phyloP scores from a whole-genome alignment of 2,888 invertebrate genomes.

The Chymomyza procnemis region DNA sequence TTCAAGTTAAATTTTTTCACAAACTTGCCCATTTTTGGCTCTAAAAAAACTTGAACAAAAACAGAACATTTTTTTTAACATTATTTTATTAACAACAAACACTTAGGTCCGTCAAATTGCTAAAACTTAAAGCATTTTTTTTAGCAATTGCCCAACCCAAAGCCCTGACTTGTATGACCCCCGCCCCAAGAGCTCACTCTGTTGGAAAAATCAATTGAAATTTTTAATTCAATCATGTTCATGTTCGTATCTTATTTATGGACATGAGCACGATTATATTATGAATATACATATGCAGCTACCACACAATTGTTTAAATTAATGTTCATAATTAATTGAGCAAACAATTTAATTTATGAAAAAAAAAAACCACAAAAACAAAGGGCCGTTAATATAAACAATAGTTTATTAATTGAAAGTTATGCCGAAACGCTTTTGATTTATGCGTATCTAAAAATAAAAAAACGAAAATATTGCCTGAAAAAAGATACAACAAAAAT shows the following conservation, averaged over 20 bases:
- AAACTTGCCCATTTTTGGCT: too few relatives aligned
- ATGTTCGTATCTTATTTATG: too few relatives aligned
- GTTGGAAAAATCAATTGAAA: neutral
- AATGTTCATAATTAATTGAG: slow-evolving; percentile 55
- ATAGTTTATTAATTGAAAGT: slow-evolving; percentile 70
- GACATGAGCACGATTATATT: neutral
- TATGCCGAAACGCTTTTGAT: slow-evolving; percentile 52
- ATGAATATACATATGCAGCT: neutral
- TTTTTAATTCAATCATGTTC: neutral
- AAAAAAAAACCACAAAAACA: neutral
- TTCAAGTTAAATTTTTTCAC: too few relatives aligned
- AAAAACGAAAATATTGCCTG: slow-evolving; percentile 6
- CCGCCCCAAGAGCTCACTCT: neutral
- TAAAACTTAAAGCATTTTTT: too few relatives aligned
- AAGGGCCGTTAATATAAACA: slow-evolving; percentile 54
- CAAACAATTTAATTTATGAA: slow-evolving; percentile 49
- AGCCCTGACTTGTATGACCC: too few relatives aligned
- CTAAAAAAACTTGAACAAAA: too few relatives aligned
- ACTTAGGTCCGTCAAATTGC: too few relatives aligned
- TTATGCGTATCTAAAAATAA: slow-evolving; percentile 36
- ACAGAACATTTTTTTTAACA: too few relatives aligned
- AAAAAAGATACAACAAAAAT: neutral
- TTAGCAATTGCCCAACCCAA: too few relatives aligned
- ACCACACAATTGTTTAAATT: neutral
- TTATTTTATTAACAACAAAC: too few relatives aligned